These are phyloP conservation scores for Sarcophaga bullata DNA, from an alignment of 1,140 invertebrate genomes.

Conservation along the genomic window DNA sequence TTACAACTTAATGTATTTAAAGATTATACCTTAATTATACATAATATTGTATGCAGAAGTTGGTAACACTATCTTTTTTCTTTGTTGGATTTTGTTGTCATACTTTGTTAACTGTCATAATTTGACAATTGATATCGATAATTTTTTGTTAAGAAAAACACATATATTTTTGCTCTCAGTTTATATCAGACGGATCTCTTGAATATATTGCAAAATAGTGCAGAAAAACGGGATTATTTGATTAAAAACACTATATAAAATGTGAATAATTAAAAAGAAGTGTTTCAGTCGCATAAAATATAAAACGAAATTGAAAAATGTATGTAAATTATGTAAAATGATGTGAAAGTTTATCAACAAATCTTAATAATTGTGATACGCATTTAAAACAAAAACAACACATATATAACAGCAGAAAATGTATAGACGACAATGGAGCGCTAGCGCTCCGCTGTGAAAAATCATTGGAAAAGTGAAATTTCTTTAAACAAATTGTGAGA, in stretches of 20 bases:
- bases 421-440: slow-evolving; percentile 17
- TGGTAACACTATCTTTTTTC: too few relatives aligned
- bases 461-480: neutral
- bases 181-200: neutral
- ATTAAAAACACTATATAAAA: neutral
- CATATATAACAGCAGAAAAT: neutral
- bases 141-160: neutral
- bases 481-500: neutral
- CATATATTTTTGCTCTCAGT: neutral
- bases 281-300: neutral
- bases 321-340: neutral
- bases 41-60: too few relatives aligned
- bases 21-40: too few relatives aligned
- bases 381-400: slow-evolving; percentile 7
- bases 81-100: too few relatives aligned
- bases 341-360: neutral
- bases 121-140: neutral
- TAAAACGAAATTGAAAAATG: neutral
- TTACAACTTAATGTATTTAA: too few relatives aligned
- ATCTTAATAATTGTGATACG: neutral
- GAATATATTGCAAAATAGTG: slow-evolving; percentile 11
- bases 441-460: slow-evolving; percentile 4
- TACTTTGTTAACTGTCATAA: neutral
- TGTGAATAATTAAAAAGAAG: slow-evolving; percentile 9
- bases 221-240: neutral